Conservation (phyloP, 2,797 vertebrate species). For the Hippocampus kuda region DNA sequence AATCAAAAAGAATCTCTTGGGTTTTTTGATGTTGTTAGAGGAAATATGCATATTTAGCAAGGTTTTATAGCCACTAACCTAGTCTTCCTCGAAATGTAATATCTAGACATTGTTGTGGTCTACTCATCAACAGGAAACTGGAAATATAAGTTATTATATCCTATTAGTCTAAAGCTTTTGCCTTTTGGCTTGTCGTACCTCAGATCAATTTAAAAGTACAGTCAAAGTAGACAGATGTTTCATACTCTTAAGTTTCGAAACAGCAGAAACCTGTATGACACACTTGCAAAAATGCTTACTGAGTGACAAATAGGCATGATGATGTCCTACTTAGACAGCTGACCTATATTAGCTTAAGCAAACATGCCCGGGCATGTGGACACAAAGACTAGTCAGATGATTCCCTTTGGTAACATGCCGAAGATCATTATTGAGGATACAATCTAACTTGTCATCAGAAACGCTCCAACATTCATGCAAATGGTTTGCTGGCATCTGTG, state of each 20-base stretch:
- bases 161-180: not conserved
- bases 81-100: conserved; percentile 7
- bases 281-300: conserved; percentile 7
- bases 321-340: conserved; percentile 15
- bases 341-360: conserved; percentile 17
- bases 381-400: not conserved
- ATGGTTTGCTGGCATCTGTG: not conserved
- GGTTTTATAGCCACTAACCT: conserved; percentile 6
- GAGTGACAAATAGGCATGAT: conserved; percentile 26
- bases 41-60: conserved; percentile 35
- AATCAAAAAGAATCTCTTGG: conserved; percentile 40
- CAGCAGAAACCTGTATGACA: not conserved
- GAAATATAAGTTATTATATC: not conserved
- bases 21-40: conserved; percentile 34
- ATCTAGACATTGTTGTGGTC: not conserved
- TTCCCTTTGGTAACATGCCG: not conserved
- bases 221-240: not conserved
- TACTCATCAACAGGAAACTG: not conserved
- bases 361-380: conserved; percentile 9
- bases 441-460: not conserved
- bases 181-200: not conserved
- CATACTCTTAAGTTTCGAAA: not conserved
- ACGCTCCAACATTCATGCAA: too few species aligned
- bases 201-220: not conserved
- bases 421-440: not conserved